Evolutionary conservation across 2,888 invertebrate species (phyloP).

Genomic region (Troilus luridus): DNA sequence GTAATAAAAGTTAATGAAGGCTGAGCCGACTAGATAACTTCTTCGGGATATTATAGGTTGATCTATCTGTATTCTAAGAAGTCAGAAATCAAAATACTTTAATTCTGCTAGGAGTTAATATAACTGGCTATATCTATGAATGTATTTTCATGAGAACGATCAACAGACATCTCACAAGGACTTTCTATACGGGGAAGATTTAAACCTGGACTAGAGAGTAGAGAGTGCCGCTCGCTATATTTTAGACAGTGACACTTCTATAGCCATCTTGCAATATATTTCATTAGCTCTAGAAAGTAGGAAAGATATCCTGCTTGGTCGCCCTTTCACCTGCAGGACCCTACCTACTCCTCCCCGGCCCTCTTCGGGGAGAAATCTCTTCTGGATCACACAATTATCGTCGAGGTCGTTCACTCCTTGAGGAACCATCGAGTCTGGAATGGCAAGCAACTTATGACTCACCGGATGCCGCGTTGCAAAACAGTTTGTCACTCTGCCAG

Average conservation of each 20-base stretch:
- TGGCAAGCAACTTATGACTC: neutral
- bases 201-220: neutral
- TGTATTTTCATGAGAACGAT: neutral
- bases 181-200: neutral
- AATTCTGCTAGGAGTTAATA: neutral
- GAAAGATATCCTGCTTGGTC: neutral
- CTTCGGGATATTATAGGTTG: no score
- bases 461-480: neutral
- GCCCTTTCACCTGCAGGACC: neutral
- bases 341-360: neutral
- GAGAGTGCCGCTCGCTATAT: neutral
- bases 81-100: neutral
- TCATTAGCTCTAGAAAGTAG: neutral
- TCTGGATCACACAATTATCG: neutral
- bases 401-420: neutral
- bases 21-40: no score
- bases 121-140: neutral
- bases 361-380: slow-evolving; percentile 12
- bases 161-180: neutral
- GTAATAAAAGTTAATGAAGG: no score
- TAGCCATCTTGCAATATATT: neutral
- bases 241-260: neutral
- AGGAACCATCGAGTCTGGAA: neutral
- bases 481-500: neutral
- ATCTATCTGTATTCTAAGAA: neutral